phyloP scores from a whole-genome alignment of 2,888 invertebrate species.

The Proisotoma minuta region DNA sequence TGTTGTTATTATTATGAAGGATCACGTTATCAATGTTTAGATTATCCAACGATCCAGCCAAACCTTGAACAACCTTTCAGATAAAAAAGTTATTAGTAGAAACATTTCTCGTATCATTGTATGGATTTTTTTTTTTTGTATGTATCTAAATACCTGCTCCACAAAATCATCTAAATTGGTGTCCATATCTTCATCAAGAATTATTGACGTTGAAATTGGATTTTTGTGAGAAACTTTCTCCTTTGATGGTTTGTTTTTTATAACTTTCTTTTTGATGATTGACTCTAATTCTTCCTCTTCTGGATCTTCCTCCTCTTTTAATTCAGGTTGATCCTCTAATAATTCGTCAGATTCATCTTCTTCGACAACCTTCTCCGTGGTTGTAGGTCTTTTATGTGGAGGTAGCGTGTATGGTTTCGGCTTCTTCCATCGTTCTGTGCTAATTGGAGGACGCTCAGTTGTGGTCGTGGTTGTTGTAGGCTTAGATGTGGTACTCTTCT shows the following conservation, averaged over 20 bases:
- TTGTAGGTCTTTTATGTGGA: conserved; percentile 44
- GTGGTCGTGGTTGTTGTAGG: conserved; percentile 37
- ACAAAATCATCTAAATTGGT: conserved; percentile 46
- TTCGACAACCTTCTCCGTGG: conserved; percentile 48
- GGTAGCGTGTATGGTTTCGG: conserved; percentile 43
- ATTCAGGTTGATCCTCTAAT: conserved; percentile 50
- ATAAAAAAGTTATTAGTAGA: background rate
- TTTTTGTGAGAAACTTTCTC: conserved; percentile 49
- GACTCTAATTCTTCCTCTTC: conserved; percentile 53
- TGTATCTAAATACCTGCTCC: conserved; percentile 36
- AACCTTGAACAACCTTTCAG: conserved; percentile 44
- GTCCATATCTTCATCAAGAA: conserved; percentile 42
- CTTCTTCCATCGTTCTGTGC: conserved; percentile 33
- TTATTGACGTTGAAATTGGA: conserved; percentile 9
- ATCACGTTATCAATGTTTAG: conserved; percentile 44
- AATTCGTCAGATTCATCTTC: conserved; percentile 48
- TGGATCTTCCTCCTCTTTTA: conserved; percentile 47
- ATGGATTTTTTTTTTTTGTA: background rate
- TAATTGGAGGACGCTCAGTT: conserved; percentile 49
- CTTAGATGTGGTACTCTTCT: conserved; percentile 22
- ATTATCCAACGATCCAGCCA: conserved; percentile 44
- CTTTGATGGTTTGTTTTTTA: conserved; percentile 51
- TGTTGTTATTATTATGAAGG: conserved; percentile 22
- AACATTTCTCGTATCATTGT: background rate
- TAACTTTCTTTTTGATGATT: conserved; percentile 49